Conservation (phyloP, 2,888 invertebrate genomes). For the Masnerella sp. region DNA sequence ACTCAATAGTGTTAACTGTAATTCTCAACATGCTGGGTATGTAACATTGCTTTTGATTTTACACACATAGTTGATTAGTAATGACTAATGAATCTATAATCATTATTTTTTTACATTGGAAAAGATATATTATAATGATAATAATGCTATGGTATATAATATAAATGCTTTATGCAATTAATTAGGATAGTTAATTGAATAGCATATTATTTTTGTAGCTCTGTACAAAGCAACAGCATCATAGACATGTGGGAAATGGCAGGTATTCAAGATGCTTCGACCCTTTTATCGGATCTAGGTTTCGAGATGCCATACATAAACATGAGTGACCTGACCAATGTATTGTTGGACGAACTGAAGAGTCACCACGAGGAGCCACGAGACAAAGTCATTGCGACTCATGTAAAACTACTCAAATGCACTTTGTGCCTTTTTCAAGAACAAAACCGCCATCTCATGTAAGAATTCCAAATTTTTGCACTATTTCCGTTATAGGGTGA, state of each 20-base stretch:
- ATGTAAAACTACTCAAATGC: constrained; percentile 81
- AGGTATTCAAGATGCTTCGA: constrained; percentile 83
- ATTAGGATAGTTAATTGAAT: too few species aligned
- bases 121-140: too few species aligned
- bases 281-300: constrained; percentile 84
- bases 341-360: constrained; percentile 84
- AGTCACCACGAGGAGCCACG: constrained; percentile 76
- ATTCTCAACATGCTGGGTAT: constrained; percentile 66
- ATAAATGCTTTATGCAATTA: too few species aligned
- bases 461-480: constrained; percentile 66
- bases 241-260: constrained; percentile 86
- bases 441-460: constrained; percentile 82
- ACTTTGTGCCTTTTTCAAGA: constrained; percentile 83
- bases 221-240: constrained; percentile 75
- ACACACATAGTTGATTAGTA: too few species aligned
- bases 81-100: too few species aligned
- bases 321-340: constrained; percentile 82
- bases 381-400: constrained; percentile 73
- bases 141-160: too few species aligned
- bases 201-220: constrained; percentile 47
- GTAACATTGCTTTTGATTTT: not conserved
- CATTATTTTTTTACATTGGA: too few species aligned
- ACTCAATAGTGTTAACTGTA: constrained; percentile 63
- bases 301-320: constrained; percentile 81
- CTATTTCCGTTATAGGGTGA: not conserved